phyloP scores from a whole-genome alignment of 2,888 invertebrate genomes.

The Drosophila paramelanica region DNA sequence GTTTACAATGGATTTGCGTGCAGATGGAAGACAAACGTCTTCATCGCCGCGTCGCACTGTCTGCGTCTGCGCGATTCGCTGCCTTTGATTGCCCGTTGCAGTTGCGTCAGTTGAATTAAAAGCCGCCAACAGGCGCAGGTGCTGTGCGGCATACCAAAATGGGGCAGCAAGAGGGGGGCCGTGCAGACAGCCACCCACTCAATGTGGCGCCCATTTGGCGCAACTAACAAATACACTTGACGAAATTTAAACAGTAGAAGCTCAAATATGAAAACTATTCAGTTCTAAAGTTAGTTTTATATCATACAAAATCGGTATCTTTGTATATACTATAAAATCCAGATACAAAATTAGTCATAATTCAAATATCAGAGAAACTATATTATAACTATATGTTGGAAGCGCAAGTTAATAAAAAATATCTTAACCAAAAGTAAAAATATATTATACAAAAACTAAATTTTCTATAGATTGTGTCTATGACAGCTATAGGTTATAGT shows the following conservation, averaged over 20 bases:
- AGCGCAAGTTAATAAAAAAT: too few species aligned
- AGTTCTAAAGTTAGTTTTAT: too few species aligned
- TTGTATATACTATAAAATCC: too few species aligned
- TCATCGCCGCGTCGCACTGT: conserved; percentile 18
- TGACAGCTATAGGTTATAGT: too few species aligned
- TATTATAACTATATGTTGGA: too few species aligned
- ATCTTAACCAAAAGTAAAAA: too few species aligned
- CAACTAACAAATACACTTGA: not conserved
- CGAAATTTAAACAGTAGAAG: not conserved
- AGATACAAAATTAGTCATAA: too few species aligned
- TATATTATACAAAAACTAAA: too few species aligned
- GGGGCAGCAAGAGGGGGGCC: not conserved
- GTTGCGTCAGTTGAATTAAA: conserved; percentile 47
- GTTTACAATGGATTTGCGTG: conserved; percentile 33
- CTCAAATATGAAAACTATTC: too few species aligned
- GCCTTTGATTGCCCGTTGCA: conserved; percentile 30
- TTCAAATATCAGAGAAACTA: too few species aligned
- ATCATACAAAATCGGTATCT: too few species aligned
- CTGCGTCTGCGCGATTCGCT: conserved; percentile 19
- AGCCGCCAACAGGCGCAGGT: not conserved
- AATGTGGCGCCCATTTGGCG: not conserved
- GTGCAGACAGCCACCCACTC: conserved; percentile 23
- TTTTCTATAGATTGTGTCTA: too few species aligned
- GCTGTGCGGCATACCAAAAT: not conserved
- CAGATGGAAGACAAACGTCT: conserved; percentile 25